These are phyloP conservation scores for Pomatorhinus ruficollis DNA, from an alignment of 2,113 vertebrate species.

Conservation along the genomic window DNA sequence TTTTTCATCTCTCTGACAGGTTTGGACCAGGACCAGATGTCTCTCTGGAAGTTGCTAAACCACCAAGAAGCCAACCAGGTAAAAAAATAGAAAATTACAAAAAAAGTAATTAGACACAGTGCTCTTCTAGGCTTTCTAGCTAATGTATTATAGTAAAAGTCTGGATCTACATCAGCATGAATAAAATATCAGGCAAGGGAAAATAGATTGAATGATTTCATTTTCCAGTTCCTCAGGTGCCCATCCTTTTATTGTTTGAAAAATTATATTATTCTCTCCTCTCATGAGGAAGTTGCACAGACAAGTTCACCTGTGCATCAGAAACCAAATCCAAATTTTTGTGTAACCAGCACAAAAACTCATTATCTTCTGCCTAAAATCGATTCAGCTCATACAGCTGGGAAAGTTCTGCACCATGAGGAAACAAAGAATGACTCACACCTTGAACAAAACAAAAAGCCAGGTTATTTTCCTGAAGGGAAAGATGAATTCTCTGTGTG, in stretches of 20 bases:
- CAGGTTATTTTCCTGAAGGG: not conserved
- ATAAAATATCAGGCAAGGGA: not conserved
- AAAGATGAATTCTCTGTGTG: not conserved
- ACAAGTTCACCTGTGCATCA: not conserved
- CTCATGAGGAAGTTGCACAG: not conserved
- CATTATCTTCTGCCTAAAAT: not conserved
- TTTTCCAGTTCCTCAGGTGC: not conserved
- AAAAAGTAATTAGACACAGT: not conserved
- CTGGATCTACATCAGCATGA: not conserved
- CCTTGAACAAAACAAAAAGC: not conserved
- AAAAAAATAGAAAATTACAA: not conserved
- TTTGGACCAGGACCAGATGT: not conserved
- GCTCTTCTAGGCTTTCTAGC: not conserved
- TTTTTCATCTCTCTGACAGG: not conserved
- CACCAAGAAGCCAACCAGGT: not conserved
- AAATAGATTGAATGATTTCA: not conserved
- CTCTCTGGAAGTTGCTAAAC: not conserved
- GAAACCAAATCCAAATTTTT: not conserved
- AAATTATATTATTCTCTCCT: not conserved
- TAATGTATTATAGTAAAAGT: not conserved
- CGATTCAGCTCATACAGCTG: rapidly evolving
- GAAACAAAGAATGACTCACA: not conserved
- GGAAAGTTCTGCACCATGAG: not conserved
- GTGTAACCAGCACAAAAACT: not conserved
- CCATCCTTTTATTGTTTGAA: not conserved